phyloP scores from a whole-genome alignment of 2,888 invertebrate genomes.

The Drosophila mimica region DNA sequence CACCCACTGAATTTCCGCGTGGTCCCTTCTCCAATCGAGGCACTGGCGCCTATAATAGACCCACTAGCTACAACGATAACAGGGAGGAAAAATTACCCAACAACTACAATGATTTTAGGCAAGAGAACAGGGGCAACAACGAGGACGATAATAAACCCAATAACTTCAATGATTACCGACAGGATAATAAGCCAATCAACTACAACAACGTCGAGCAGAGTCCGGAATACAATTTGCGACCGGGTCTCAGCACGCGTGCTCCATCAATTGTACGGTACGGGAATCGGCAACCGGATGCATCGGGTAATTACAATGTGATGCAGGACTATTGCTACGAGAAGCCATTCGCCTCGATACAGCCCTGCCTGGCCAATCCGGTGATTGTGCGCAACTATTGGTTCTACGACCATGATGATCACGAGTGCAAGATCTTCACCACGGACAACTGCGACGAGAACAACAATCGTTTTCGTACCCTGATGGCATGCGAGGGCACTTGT shows the following conservation, averaged over 20 bases:
- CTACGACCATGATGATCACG: conserved; percentile 75
- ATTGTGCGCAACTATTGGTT: conserved; percentile 77
- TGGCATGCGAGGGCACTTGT: conserved; percentile 73
- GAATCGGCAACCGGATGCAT: conserved; percentile 24
- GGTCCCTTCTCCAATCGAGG: conserved; percentile 21
- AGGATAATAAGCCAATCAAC: conserved; percentile 6
- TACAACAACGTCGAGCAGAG: conserved; percentile 11
- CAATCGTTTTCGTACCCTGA: conserved; percentile 75
- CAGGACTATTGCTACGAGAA: conserved; percentile 75
- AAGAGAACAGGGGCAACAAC: conserved; percentile 3
- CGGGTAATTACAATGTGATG: conserved; percentile 57
- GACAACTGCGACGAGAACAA: conserved; percentile 78
- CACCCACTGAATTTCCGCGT: conserved; percentile 1
- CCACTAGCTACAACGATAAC: conserved; percentile 2
- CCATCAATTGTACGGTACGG: conserved; percentile 33
- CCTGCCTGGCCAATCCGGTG: conserved; percentile 63
- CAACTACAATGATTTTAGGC: conserved; percentile 6
- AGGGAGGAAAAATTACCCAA: not conserved
- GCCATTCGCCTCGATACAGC: conserved; percentile 54
- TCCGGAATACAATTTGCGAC: conserved; percentile 1
- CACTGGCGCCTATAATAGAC: not conserved
- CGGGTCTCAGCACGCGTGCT: conserved; percentile 39
- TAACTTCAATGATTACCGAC: conserved; percentile 12
- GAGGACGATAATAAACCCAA: not conserved
- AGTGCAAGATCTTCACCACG: conserved; percentile 80